Conservation (phyloP, 2,113 vertebrate genomes). For the Isichthys henryi region DNA sequence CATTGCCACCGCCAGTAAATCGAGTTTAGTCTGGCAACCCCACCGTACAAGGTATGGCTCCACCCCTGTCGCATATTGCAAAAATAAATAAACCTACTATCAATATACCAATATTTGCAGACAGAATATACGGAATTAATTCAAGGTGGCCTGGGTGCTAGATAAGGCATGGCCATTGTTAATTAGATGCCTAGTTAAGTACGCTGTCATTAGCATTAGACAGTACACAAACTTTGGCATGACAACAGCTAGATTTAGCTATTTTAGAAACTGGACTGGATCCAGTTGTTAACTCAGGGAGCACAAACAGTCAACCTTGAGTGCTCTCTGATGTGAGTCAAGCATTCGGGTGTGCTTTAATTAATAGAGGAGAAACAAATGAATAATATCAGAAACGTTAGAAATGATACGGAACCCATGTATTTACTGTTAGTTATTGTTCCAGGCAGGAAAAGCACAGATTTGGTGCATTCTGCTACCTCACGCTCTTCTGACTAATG, state of each 20-base stretch:
- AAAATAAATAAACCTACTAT: background rate
- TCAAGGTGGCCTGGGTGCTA: background rate
- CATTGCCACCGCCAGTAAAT: background rate
- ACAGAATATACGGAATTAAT: background rate
- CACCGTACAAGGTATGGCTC: background rate
- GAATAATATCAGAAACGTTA: background rate
- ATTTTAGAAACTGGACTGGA: background rate
- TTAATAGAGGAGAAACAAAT: background rate
- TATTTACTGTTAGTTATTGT: background rate
- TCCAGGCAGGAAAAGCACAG: background rate
- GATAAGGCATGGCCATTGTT: background rate
- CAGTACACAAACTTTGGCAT: background rate
- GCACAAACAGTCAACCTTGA: background rate
- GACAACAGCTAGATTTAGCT: background rate
- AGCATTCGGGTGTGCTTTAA: background rate
- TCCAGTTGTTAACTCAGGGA: background rate
- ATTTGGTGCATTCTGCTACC: background rate
- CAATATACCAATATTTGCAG: background rate
- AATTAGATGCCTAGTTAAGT: background rate
- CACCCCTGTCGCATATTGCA: background rate
- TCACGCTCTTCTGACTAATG: background rate
- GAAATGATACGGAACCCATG: background rate
- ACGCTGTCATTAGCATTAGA: background rate
- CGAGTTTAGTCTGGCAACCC: background rate
- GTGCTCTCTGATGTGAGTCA: background rate